Percentiles rank a stretch among this genome's conserved stretches.
Conservation (phyloP, 2,113 vertebrate species). For the Calidris pygmaea region DNA sequence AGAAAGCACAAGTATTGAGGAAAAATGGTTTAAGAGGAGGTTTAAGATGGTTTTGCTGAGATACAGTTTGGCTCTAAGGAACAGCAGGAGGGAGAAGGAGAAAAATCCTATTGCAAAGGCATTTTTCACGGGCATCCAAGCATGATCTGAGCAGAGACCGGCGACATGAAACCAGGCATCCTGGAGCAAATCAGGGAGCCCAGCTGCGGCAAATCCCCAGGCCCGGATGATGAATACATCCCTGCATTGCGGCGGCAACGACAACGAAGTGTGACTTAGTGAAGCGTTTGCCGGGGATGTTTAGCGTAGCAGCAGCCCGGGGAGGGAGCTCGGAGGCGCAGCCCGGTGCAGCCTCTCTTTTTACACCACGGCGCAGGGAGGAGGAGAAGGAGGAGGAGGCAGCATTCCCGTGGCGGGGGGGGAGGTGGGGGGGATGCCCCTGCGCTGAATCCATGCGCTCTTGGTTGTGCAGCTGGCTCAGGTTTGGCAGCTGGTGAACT, state of each 20-base stretch:
- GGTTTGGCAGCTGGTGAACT: not conserved
- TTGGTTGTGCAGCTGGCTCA: not conserved
- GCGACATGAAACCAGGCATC: not conserved
- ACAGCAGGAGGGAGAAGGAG: not conserved
- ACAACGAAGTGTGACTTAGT: not conserved
- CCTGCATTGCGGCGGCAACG: not conserved
- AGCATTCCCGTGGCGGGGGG: not conserved
- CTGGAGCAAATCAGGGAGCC: not conserved
- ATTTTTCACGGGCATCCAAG: not conserved
- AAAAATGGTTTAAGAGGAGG: not conserved
- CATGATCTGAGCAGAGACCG: not conserved
- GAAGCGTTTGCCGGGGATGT: not conserved
- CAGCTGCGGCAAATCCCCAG: not conserved
- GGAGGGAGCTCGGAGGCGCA: not conserved
- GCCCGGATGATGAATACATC: not conserved
- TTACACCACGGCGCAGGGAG: rapidly evolving
- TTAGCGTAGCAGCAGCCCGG: not conserved
- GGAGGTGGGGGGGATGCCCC: not conserved
- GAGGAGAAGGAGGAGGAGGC: not conserved
- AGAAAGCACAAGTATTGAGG: not conserved
- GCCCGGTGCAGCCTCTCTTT: not conserved
- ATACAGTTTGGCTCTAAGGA: not conserved
- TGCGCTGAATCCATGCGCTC: not conserved
- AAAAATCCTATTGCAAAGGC: not conserved
- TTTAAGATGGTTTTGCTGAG: not conserved